phyloP scores from a whole-genome alignment of 2,888 invertebrate species.

The Aspidiotus destructor region DNA sequence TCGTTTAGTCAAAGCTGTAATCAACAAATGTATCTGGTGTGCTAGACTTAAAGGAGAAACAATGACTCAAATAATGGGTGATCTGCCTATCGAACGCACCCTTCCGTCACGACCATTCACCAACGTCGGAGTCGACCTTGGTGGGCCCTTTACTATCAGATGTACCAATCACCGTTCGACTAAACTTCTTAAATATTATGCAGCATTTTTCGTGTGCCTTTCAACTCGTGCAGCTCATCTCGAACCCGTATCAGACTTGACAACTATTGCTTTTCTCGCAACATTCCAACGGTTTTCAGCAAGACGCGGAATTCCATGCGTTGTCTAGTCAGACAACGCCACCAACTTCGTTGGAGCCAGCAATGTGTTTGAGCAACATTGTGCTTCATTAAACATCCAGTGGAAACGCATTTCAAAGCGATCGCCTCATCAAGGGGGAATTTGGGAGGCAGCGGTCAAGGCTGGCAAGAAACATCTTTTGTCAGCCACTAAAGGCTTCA shows the following conservation, averaged over 20 bases:
- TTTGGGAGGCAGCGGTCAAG: conserved; percentile 37
- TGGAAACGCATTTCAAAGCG: conserved; percentile 35
- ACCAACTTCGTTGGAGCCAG: conserved; percentile 37
- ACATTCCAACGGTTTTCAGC: conserved; percentile 37
- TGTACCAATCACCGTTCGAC: conserved; percentile 5
- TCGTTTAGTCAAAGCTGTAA: not conserved
- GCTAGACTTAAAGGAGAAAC: too few relatives aligned
- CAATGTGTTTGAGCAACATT: too few relatives aligned
- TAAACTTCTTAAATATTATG: conserved; percentile 10
- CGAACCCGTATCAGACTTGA: conserved; percentile 37
- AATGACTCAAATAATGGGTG: too few relatives aligned
- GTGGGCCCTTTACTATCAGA: conserved; percentile 16
- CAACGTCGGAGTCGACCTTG: conserved; percentile 16
- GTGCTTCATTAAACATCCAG: too few relatives aligned
- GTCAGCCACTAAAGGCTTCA: too few relatives aligned
- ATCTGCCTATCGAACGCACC: too few relatives aligned
- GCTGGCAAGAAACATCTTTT: conserved; percentile 37
- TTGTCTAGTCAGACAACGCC: conserved; percentile 38
- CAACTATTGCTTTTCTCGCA: too few relatives aligned
- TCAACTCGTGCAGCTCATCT: conserved; percentile 37
- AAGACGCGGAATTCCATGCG: conserved; percentile 36
- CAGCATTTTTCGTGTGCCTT: conserved; percentile 25
- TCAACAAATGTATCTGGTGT: conserved; percentile 17
- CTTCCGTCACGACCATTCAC: conserved; percentile 33
- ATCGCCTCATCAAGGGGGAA: conserved; percentile 36